Base-by-base conservation (phyloP, 1,140 invertebrate genomes). In the Samia ricini region DNA sequence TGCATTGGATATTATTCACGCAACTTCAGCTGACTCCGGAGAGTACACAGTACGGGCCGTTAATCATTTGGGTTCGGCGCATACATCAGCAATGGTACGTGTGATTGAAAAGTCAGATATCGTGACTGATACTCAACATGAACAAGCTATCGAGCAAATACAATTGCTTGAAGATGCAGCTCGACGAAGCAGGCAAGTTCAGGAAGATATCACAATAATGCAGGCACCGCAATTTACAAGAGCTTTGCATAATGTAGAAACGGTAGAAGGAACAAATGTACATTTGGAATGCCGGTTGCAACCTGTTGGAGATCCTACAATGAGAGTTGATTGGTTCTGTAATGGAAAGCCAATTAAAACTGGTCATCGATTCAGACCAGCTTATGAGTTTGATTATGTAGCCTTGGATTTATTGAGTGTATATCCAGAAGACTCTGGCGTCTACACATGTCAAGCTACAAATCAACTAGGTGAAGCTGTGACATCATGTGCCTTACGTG, bases 321-420 rank as follows among this genome's bases (percentile, higher is more conserved):
- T 99, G 97, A 95, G 93, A 83, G 96, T 99, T 4, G 98, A 99
- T 72, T 99, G 99, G 99, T 97, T 98, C 80, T 96, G 97, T 21
- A 99, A 99, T 89, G 98, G 98, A 50, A 91, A 94, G 70, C 96
- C 95, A 19, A 94, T 97, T 4, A 95, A 95, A 84, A 95, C 94
- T 36, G 98, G 98, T 15, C 97, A 99, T 83, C 94, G 98, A 64
- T 99, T 99, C 92, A 94, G 97, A 87, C 98, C 98, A 52, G 96
- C 97, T 2, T 97, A 99, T 88, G 98, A 99, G 89, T 99, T 99
- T 87, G 98, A 99, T 81, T 99, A 99, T 81, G 98, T 99, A 6
- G 97, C 97, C 33, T 89, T 99, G 23, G 98, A 99, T 86, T 94
- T 99, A 26, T 90, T 99, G 2, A 97, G 97, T 72, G 97, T 98